These are phyloP conservation scores for Myotis vivesi DNA, from an alignment of 2,797 vertebrate genomes.

Conservation along the genomic window DNA sequence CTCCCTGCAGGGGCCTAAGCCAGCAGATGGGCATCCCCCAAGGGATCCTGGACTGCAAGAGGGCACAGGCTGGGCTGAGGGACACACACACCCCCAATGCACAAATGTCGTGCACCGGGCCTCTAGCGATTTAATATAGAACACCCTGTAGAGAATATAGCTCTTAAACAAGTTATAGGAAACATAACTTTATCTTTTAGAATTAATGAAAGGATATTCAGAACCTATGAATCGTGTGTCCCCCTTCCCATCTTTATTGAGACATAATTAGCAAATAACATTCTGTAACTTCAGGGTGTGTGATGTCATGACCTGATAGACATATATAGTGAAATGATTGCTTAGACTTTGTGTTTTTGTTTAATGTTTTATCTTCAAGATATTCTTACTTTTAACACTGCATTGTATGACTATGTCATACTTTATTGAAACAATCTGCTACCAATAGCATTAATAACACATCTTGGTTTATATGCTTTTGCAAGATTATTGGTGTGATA, in stretches of 20 bases:
- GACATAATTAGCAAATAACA: neutral
- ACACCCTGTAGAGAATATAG: neutral
- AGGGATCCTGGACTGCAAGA: no score
- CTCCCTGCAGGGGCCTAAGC: no score
- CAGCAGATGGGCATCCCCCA: no score
- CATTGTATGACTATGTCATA: neutral
- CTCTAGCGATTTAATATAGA: neutral
- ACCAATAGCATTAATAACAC: neutral
- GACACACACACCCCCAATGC: no score
- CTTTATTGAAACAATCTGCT: neutral
- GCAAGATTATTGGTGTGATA: neutral
- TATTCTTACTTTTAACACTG: neutral
- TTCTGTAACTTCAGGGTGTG: neutral
- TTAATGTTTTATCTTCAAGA: neutral
- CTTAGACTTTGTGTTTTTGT: neutral
- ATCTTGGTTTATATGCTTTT: neutral
- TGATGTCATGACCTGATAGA: neutral
- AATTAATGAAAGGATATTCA: neutral
- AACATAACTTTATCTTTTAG: neutral
- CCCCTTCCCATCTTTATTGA: neutral
- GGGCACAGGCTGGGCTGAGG: no score
- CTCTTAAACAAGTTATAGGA: neutral
- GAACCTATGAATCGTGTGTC: neutral
- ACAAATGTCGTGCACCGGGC: no score
- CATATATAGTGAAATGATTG: neutral